phyloP scores from a whole-genome alignment of 2,888 invertebrate species.

The Epirrhoe alternata region DNA sequence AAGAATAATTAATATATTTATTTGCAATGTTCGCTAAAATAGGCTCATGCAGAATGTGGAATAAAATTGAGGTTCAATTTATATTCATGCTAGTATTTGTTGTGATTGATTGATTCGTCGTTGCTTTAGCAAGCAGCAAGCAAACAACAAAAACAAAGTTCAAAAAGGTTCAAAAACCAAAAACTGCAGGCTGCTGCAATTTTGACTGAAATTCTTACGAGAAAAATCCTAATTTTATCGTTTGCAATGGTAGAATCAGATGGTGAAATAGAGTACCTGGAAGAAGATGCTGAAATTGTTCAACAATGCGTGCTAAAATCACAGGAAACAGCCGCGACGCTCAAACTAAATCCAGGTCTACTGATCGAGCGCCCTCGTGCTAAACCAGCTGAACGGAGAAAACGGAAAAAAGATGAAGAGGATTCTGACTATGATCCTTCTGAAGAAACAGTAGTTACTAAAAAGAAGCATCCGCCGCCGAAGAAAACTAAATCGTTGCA shows the following conservation, averaged over 20 bases:
- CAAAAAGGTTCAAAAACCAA: no score
- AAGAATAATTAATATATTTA: no score
- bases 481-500: constrained; percentile 34
- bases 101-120: no score
- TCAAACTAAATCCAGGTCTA: not conserved
- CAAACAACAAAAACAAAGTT: no score
- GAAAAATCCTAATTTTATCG: not conserved
- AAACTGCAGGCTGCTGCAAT: not conserved
- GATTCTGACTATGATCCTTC: constrained; percentile 74
- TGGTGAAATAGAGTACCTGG: constrained; percentile 76
- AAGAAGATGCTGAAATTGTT: constrained; percentile 77
- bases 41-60: no score
- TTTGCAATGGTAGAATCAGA: constrained; percentile 62
- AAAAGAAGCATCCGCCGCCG: constrained; percentile 38
- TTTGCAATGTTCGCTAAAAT: no score
- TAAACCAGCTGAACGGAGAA: constrained; percentile 46
- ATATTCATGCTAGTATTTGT: no score
- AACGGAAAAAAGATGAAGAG: constrained; percentile 55
- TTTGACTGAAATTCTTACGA: not conserved
- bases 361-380: constrained; percentile 54
- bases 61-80: no score
- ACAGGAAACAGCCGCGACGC: not conserved
- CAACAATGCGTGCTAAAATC: constrained; percentile 69
- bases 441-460: constrained; percentile 53
- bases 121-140: no score